Evolutionary conservation across 2,888 invertebrate species (phyloP).

Genomic region (Caenorhabditis zanzibari): DNA sequence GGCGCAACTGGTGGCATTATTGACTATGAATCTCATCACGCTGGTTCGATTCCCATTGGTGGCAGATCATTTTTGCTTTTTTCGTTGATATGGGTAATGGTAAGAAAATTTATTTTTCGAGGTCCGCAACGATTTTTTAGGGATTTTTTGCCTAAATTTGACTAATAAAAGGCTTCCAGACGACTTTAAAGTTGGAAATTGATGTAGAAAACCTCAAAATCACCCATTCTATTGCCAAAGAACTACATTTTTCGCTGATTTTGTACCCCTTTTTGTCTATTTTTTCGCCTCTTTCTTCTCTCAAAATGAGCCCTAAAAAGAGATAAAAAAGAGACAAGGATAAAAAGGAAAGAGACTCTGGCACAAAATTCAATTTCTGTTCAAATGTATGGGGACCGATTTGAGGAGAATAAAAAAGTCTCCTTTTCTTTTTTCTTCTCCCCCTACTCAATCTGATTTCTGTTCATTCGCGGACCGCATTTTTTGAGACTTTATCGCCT

Average conservation of each 20-base stretch:
- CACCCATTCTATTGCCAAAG: too few species aligned
- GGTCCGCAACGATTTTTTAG: too few species aligned
- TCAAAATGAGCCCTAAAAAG: neutral
- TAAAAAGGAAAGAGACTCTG: slow-evolving; percentile 27
- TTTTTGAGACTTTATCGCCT: slow-evolving; percentile 19
- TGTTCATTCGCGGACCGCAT: slow-evolving; percentile 14
- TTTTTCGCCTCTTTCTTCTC: neutral
- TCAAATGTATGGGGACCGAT: slow-evolving; percentile 29
- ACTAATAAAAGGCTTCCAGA: too few species aligned
- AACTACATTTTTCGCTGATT: neutral
- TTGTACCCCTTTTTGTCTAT: slow-evolving; percentile 2
- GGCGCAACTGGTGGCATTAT: neutral
- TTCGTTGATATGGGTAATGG: neutral
- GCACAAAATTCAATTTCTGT: slow-evolving; percentile 54
- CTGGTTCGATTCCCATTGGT: neutral
- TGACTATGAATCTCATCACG: neutral
- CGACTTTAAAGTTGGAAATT: too few species aligned
- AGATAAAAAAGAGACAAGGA: slow-evolving; percentile 11
- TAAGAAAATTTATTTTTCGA: too few species aligned
- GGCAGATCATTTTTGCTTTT: neutral
- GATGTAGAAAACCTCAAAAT: too few species aligned
- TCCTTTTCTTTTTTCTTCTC: neutral
- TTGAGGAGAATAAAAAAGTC: slow-evolving; percentile 25
- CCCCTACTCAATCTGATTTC: slow-evolving; percentile 7
- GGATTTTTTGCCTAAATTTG: too few species aligned